A percentile compares a stretch with the other conserved stretches of the same genome.
Evolutionary conservation across 23 tunicate genomes (phyloP).

Genomic region (Halocynthia roretzi): DNA sequence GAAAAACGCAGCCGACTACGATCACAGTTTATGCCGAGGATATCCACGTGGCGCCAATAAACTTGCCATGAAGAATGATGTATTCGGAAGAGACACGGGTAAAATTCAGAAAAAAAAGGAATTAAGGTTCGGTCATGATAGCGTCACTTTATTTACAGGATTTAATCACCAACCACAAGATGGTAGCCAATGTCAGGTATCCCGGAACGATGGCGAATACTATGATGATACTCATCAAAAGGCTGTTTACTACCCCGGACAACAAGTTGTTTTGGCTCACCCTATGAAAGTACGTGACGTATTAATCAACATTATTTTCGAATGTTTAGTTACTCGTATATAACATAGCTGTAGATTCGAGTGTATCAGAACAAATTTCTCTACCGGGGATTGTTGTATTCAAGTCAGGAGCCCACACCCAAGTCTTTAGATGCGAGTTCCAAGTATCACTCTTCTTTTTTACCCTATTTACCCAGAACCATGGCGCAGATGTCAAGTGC

Average conservation of each 20-base stretch:
- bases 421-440: no score
- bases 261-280: constrained; percentile 96
- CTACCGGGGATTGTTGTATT: no score
- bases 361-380: no score
- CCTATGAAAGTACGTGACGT: constrained; percentile 80
- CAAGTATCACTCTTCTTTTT: no score
- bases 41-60: constrained; percentile 21
- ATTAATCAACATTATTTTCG: no score
- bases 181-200: constrained; percentile 17
- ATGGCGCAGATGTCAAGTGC: constrained; percentile 55
- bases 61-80: neutral
- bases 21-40: constrained; percentile 21
- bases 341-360: no score
- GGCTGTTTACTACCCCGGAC: constrained; percentile 93
- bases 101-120: neutral
- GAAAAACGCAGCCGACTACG: constrained; percentile 24
- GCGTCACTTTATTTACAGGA: constrained; percentile 15
- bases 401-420: no score
- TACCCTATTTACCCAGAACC: constrained; percentile 28
- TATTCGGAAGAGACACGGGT: constrained; percentile 21
- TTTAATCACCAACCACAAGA: constrained; percentile 47
- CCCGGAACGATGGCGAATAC: constrained; percentile 5
- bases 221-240: constrained; percentile 53
- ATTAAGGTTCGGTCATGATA: no score
- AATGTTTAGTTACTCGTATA: no score